Conservation (phyloP, 2,888 invertebrate species). For the Diarsia dahlii region DNA sequence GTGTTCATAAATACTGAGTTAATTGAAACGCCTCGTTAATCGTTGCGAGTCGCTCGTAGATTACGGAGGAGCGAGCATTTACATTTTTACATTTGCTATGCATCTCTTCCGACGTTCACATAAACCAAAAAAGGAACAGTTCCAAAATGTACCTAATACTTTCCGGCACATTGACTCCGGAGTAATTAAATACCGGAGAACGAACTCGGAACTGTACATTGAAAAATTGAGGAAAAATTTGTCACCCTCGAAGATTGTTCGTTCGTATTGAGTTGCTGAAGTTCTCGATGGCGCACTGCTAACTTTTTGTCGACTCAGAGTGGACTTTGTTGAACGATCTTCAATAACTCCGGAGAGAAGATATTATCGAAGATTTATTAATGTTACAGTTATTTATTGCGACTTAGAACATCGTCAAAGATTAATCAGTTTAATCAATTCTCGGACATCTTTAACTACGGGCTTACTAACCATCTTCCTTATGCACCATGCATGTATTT, state of each 20-base stretch:
- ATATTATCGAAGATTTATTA: constrained; percentile 58
- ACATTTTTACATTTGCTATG: constrained; percentile 63
- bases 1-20: constrained; percentile 59
- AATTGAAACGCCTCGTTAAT: constrained; percentile 60
- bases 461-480: background rate
- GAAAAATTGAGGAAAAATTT: constrained; percentile 67
- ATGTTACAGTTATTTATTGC: constrained; percentile 45
- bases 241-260: constrained; percentile 64
- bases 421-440: background rate
- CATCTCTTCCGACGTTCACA: constrained; percentile 39
- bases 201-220: constrained; percentile 51
- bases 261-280: constrained; percentile 61
- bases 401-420: constrained; percentile 1
- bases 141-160: constrained; percentile 51
- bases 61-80: constrained; percentile 50
- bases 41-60: constrained; percentile 51
- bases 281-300: constrained; percentile 45
- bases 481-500: background rate
- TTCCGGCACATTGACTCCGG: constrained; percentile 60
- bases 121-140: constrained; percentile 51
- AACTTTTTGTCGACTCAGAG: constrained; percentile 65
- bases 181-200: constrained; percentile 63
- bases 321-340: constrained; percentile 57
- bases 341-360: constrained; percentile 55
- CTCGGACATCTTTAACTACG: background rate